Conservation (phyloP, 2,888 invertebrate species). For the Petrolisthes manimaculis region DNA sequence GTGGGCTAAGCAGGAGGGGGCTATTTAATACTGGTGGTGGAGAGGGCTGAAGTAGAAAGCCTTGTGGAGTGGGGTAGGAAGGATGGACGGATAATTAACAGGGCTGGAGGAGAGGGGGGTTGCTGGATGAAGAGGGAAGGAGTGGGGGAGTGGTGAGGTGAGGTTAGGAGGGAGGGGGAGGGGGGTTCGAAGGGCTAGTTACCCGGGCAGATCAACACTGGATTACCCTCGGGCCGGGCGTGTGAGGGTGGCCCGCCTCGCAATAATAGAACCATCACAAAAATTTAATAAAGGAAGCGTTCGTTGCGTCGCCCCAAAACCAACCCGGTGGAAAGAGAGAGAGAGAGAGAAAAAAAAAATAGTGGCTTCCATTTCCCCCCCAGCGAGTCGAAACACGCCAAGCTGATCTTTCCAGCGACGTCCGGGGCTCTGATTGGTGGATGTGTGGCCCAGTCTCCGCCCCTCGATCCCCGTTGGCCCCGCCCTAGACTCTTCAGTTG, state of each 20-base stretch:
- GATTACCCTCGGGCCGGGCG: constrained; percentile 18
- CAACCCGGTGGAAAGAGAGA: neutral
- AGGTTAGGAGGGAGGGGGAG: neutral
- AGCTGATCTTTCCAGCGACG: neutral
- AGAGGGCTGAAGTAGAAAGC: too few species aligned
- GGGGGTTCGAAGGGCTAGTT: neutral
- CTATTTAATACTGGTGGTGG: too few species aligned
- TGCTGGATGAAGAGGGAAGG: too few species aligned
- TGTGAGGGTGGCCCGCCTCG: constrained; percentile 32
- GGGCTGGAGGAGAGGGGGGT: too few species aligned
- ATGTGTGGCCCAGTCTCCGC: neutral
- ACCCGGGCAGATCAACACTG: constrained; percentile 21
- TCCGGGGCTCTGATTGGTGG: constrained; percentile 19
- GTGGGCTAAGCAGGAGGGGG: too few species aligned
- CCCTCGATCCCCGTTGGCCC: constrained; percentile 11
- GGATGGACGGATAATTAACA: too few species aligned
- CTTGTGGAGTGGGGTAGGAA: too few species aligned
- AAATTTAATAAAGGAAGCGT: constrained; percentile 51
- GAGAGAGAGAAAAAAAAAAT: neutral
- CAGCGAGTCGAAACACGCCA: constrained; percentile 2
- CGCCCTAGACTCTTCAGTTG: constrained; percentile 7
- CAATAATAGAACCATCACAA: constrained; percentile 52
- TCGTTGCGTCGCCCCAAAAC: neutral
- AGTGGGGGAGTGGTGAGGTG: neutral
- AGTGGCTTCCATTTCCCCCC: constrained; percentile 16